Conservation (phyloP, 2,797 vertebrate genomes). For the Enteromius afrohamiltoni region DNA sequence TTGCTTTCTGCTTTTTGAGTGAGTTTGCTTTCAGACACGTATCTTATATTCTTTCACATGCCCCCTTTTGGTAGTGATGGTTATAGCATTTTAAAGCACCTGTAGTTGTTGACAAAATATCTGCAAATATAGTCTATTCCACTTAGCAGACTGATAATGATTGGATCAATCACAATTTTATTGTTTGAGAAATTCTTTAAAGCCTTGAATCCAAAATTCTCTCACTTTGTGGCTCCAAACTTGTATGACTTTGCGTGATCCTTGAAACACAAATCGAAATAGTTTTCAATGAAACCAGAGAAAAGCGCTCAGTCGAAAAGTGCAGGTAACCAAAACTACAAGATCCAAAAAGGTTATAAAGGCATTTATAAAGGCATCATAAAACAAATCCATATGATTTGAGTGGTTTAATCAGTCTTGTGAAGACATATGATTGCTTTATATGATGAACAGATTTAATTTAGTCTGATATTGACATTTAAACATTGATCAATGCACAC, state of each 20-base stretch:
- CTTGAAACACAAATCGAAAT: background rate
- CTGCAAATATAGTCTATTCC: background rate
- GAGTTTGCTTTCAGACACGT: constrained; percentile 1
- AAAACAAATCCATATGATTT: background rate
- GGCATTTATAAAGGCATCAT: background rate
- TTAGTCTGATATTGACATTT: background rate
- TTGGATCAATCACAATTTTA: background rate
- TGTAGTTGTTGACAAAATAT: background rate
- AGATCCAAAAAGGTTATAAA: background rate
- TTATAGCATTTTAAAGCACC: constrained; percentile 10
- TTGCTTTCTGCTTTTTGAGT: background rate
- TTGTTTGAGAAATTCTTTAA: background rate
- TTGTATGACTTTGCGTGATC: background rate
- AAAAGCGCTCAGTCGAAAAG: background rate
- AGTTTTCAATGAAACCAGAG: background rate
- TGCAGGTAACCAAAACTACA: background rate
- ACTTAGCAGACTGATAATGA: background rate
- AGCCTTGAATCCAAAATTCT: background rate
- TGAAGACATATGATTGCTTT: background rate
- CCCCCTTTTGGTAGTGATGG: constrained; percentile 18
- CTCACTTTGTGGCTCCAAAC: background rate
- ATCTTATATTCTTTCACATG: background rate
- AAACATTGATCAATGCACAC: background rate
- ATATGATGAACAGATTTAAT: background rate
- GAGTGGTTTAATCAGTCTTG: background rate